A percentile compares a stretch with the other conserved stretches of the same genome.
Conservation (phyloP, 2,113 vertebrate genomes). For the Indicator indicator region DNA sequence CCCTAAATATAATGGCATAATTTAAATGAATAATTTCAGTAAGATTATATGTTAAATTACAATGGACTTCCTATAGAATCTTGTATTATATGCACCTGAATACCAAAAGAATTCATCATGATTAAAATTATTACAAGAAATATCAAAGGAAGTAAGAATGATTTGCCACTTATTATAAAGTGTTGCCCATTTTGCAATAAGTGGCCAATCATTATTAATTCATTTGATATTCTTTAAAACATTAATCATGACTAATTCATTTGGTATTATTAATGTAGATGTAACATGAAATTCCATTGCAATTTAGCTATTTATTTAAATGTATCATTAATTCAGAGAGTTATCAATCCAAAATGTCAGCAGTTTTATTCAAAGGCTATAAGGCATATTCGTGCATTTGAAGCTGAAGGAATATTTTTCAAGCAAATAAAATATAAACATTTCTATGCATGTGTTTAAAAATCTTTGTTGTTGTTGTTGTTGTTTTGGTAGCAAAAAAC, state of each 20-base stretch:
- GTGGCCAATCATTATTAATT: slow-evolving; percentile 65
- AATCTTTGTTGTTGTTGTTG: background rate
- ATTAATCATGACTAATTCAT: slow-evolving; percentile 66
- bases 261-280: slow-evolving; percentile 58
- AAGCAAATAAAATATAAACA: background rate
- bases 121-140: slow-evolving; percentile 68
- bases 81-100: slow-evolving; percentile 51
- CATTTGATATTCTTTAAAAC: slow-evolving; percentile 57
- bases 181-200: slow-evolving; percentile 66
- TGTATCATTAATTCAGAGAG: slow-evolving; percentile 58
- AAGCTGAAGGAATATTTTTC: background rate
- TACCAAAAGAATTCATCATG: slow-evolving; percentile 61
- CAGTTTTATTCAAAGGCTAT: background rate
- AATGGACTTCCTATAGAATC: slow-evolving; percentile 44
- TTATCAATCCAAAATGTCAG: slow-evolving; percentile 43
- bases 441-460: background rate
- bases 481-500: background rate
- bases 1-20: background rate
- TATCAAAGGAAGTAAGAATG: slow-evolving; percentile 56
- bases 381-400: background rate
- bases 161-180: slow-evolving; percentile 69
- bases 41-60: slow-evolving; percentile 40
- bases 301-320: slow-evolving; percentile 72
- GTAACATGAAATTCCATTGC: slow-evolving; percentile 43
- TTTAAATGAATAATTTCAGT: slow-evolving; percentile 38